Conservation (phyloP, 2,113 vertebrate species). For the Ondatra zibethicus region DNA sequence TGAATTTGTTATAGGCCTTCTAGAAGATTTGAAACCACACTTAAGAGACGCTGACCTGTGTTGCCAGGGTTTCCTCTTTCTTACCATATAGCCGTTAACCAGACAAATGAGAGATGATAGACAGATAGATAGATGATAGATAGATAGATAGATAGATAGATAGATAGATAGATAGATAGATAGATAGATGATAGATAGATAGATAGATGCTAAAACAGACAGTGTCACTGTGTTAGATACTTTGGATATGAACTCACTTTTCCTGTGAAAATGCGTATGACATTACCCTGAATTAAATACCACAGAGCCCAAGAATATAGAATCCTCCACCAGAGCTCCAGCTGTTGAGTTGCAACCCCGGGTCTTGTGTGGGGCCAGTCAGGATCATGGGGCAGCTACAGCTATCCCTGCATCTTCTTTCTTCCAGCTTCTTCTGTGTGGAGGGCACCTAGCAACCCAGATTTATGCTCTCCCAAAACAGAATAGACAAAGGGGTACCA, state of each 20-base stretch:
- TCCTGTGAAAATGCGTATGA: slow-evolving; percentile 65
- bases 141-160: not conserved
- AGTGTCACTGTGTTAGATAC: not conserved
- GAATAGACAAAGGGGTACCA: not conserved
- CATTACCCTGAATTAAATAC: slow-evolving; percentile 28
- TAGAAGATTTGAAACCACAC: not conserved
- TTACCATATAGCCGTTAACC: not conserved
- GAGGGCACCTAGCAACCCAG: not conserved
- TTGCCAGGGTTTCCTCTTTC: not conserved
- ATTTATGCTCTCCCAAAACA: not conserved
- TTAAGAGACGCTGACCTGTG: not conserved
- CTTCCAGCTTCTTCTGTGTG: not conserved
- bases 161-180: not conserved
- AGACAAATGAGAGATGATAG: not conserved
- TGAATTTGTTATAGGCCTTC: not conserved
- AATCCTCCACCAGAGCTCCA: slow-evolving; percentile 65
- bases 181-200: not conserved
- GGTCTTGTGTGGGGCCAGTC: slow-evolving; percentile 66
- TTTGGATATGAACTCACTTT: not conserved
- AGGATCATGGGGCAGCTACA: slow-evolving; percentile 64
- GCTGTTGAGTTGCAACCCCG: slow-evolving; percentile 42
- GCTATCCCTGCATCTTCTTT: not conserved
- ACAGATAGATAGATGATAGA: not conserved
- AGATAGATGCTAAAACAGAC: not conserved
- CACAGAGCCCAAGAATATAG: slow-evolving; percentile 74